Evolutionary conservation across 2,113 vertebrate species (phyloP).

Genomic region (Noturus placidus): DNA sequence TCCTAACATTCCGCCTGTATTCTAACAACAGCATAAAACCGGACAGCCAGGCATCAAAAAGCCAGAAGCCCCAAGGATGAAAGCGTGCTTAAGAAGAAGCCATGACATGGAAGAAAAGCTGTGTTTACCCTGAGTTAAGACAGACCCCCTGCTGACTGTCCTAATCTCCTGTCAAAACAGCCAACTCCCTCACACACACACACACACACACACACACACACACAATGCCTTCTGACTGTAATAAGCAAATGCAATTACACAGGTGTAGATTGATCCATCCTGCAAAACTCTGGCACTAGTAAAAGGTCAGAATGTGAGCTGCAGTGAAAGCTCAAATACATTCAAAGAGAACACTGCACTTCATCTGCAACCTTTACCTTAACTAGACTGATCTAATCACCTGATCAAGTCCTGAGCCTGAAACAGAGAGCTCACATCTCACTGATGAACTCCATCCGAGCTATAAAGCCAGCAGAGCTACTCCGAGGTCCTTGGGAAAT

Average conservation of each 20-base stretch:
- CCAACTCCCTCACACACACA: not conserved
- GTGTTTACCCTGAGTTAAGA: conserved; percentile 2
- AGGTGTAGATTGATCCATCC: not conserved
- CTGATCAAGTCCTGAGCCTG: not conserved
- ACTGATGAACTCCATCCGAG: not conserved
- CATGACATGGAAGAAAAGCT: not conserved
- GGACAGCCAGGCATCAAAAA: not conserved
- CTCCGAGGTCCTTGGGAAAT: conserved; percentile 45
- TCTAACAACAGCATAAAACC: not conserved
- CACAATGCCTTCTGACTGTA: not conserved
- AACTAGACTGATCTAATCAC: not conserved
- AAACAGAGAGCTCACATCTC: not conserved
- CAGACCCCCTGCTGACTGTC: conserved; percentile 11
- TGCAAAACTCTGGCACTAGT: not conserved
- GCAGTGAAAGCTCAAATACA: not conserved
- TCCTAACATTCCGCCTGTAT: not conserved
- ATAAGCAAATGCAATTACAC: not conserved
- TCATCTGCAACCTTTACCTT: not conserved
- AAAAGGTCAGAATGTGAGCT: not conserved
- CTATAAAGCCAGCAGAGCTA: not conserved
- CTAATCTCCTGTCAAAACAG: conserved; percentile 18
- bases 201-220: not conserved
- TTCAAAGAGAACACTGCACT: not conserved
- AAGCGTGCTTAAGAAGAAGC: not conserved
- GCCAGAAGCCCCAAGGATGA: conserved; percentile 12